Base-by-base conservation (phyloP, 2,888 invertebrate species). In the Tachina fera region DNA sequence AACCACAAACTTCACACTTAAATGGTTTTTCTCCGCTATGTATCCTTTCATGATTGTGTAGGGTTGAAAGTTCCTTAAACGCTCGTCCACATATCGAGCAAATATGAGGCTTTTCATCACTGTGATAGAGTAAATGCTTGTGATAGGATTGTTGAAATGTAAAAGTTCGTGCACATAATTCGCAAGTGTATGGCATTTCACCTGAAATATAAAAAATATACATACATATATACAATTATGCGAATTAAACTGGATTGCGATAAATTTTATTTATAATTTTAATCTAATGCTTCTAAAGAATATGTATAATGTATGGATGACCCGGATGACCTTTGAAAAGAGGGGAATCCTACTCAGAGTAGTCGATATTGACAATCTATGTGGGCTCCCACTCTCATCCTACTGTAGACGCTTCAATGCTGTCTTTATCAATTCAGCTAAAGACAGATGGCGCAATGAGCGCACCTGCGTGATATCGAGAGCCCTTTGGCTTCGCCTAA, bases 111-210 rank as follows among this genome's bases (percentile, higher is more conserved):
- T 97, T 97, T 89, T 97, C 97, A 89, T 97, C 96, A 84, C 96
- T 96, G 91, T 97, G 97, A 91, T 97, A 97, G 71, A 97, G 93
- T 90, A 97, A 94, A 92, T 97, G 97, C 91, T 97, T 97, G 92
- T 97, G 97, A 92, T 96, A 97, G 0, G 97, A 97, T 90, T 97
- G 97, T 93, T 97, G 97, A 93, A 97, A 97, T 70, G 97, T 97
- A 92, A 97, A 97, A 13, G 96, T 96, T 91, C 97, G 96, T 87
- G 96, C 96, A 91, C 97, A 97, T 88, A 96, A 95, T 67, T 94
- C 94, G 90, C 97, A 97, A 31, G 95, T 95, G 90, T 97, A 97
- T 0, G 97, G 97, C 94, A 97, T 97, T 94, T 97, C 97, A 82
- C 97, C 97, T 95, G n/a, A 86, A 61, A 72, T 61, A 41, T 47